Percentiles rank a stretch among this genome's conserved stretches.
Evolutionary conservation across 2,888 invertebrate species (phyloP).

Genomic region (Andrena fulva): DNA sequence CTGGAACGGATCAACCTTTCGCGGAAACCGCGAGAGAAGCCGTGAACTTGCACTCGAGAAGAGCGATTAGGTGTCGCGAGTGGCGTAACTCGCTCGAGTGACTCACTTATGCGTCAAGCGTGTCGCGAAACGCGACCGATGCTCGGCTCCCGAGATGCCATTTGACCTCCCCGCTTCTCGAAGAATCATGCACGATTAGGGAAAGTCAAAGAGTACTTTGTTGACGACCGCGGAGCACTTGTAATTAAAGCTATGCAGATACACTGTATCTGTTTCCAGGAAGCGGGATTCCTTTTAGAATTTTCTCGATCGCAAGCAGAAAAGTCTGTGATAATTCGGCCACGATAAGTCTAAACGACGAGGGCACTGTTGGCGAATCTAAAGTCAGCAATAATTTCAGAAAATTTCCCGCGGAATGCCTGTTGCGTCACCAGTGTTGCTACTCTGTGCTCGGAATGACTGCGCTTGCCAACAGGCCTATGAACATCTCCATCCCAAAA

Average conservation of each 20-base stretch:
- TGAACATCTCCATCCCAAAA: background rate
- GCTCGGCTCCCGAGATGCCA: constrained; percentile 26
- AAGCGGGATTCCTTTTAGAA: too few species aligned
- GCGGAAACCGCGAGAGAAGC: constrained; percentile 32
- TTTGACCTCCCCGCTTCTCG: constrained; percentile 22
- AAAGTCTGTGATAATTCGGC: too few species aligned
- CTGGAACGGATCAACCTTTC: constrained; percentile 8
- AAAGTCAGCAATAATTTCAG: background rate
- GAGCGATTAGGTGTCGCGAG: constrained; percentile 58
- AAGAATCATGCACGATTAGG: background rate
- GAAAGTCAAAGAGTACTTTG: background rate
- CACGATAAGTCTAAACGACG: too few species aligned
- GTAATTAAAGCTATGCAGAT: background rate
- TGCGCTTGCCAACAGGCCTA: background rate
- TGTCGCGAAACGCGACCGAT: constrained; percentile 46
- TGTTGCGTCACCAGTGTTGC: background rate
- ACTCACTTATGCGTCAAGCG: constrained; percentile 67
- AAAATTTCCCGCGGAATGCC: background rate
- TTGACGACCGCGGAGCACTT: background rate
- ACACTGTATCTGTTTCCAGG: background rate
- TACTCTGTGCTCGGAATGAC: background rate
- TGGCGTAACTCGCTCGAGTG: constrained; percentile 51
- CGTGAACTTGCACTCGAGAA: constrained; percentile 68
- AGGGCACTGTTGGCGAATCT: background rate
- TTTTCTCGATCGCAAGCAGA: too few species aligned